Evolutionary conservation across 2,888 invertebrate species (phyloP).

Genomic region (Diaphora mendica): DNA sequence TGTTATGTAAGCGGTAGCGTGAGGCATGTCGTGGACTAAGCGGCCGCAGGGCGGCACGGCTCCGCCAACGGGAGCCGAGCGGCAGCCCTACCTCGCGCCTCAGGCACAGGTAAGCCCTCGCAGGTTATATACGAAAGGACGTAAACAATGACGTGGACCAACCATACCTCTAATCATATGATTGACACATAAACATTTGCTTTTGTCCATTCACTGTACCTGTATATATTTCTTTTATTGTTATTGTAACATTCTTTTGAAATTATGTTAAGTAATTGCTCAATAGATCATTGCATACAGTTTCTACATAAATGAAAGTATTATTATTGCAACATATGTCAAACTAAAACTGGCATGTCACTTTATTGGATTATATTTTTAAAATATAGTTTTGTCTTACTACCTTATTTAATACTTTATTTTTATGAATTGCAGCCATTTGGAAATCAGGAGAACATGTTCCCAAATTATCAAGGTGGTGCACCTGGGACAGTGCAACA

Average conservation of each 20-base stretch:
- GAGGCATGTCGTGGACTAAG: slow-evolving; percentile 84
- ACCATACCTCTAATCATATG: slow-evolving; percentile 56
- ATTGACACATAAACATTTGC: slow-evolving; percentile 52
- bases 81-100: slow-evolving; percentile 67
- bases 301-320: slow-evolving; percentile 13
- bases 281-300: slow-evolving; percentile 12
- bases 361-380: background rate
- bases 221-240: background rate
- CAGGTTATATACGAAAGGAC: slow-evolving; percentile 69
- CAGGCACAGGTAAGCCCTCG: slow-evolving; percentile 76
- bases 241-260: background rate
- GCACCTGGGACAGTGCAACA: slow-evolving; percentile 47
- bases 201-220: background rate
- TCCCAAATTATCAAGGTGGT: slow-evolving; percentile 67
- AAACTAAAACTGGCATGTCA: background rate
- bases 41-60: slow-evolving; percentile 68
- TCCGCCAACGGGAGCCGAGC: slow-evolving; percentile 63
- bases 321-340: slow-evolving; percentile 27
- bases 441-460: slow-evolving; percentile 73
- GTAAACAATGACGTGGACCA: slow-evolving; percentile 83
- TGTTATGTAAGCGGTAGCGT: slow-evolving; percentile 82
- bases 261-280: slow-evolving; percentile 20
- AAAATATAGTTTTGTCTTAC: background rate
- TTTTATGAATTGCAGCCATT: slow-evolving; percentile 67
- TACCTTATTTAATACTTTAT: slow-evolving; percentile 1